Conservation (phyloP, 2,888 invertebrate genomes). For the Iphiclides podalirius region DNA sequence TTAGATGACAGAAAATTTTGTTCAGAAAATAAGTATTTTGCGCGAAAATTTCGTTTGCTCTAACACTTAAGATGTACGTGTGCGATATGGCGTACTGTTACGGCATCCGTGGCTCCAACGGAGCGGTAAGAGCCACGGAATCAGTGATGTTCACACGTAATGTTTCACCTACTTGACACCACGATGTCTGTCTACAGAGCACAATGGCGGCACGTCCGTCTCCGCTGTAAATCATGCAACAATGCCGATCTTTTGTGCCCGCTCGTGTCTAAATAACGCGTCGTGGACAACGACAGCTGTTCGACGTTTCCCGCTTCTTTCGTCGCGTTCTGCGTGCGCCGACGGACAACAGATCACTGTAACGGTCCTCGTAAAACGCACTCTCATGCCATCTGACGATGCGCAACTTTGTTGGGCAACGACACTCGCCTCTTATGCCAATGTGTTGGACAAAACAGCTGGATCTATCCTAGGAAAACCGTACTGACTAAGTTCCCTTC, state of each 20-base stretch:
- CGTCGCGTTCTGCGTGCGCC: slow-evolving; percentile 10
- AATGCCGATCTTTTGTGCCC: slow-evolving; percentile 22
- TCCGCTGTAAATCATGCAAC: slow-evolving; percentile 29
- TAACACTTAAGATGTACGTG: slow-evolving; percentile 4
- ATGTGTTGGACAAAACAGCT: no score
- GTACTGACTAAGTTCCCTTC: no score
- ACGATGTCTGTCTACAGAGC: slow-evolving; percentile 8
- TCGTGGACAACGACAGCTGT: slow-evolving; percentile 8
- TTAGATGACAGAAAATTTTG: background rate
- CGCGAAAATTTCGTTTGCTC: background rate
- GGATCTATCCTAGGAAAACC: no score
- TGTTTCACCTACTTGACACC: slow-evolving; percentile 26
- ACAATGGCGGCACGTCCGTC: slow-evolving; percentile 24
- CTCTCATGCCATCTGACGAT: slow-evolving; percentile 5
- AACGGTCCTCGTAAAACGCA: slow-evolving; percentile 4
- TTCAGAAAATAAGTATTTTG: background rate
- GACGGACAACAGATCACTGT: slow-evolving; percentile 6
- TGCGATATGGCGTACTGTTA: slow-evolving; percentile 8
- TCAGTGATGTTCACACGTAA: slow-evolving; percentile 7
- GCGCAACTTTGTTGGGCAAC: slow-evolving; percentile 14
- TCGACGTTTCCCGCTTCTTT: slow-evolving; percentile 21
- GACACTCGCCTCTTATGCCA: no score
- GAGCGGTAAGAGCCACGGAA: slow-evolving; percentile 7
- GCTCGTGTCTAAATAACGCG: slow-evolving; percentile 24
- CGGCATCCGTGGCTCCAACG: background rate